Base-by-base conservation (phyloP, 2,797 vertebrate genomes). In the Ctenopoma multispine region DNA sequence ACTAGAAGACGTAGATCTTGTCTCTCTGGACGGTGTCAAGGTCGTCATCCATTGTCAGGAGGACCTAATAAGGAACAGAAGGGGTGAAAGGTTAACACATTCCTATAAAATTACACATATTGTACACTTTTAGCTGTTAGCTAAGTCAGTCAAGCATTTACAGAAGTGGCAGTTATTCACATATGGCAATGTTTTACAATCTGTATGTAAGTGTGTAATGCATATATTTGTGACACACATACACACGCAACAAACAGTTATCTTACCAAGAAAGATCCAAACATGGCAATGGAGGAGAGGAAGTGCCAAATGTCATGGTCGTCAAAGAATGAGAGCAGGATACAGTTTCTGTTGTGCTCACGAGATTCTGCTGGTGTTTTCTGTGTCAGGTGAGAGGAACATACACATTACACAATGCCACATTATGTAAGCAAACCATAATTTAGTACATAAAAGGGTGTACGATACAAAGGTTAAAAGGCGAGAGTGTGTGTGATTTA, bases 251-350 rank as follows among this genome's bases (percentile, higher is more conserved):
- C 9, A 62, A 44, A 63, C 29, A 14, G 10, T 4, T 88, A 56
- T 81, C 75, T 3, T 89, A 98, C 98, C 96, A 99, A 90, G 91
- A 99, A 99, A 53, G 98, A 99, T 69, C 97, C 97, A n/a, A 99
- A 99, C 96, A 99, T 97, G 86, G 97, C 97, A 3, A 99, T 98
- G 83, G 98, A 99, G 38, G 98, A 99, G 50, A 99, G 94, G 76
- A 99, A 99, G 92, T 99, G 98, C 98, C 98, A 99, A 84, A 99
- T 97, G 87, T 99, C 98, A 0, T 99, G 98, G 89, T 99, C 97
- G 0, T 99, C 98, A 0, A 99, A 99, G 92, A 99, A 99, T 4
- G 93, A 92, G 0, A 99, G 95, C 77, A 99, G 92, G 87, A 99
- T 97, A 70, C 98, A 99, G 83, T 97, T 95, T 0, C 97, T 94